A percentile compares a stretch with the other conserved stretches of the same genome.
These are phyloP conservation scores for Tamias sibiricus DNA, from an alignment of 2,113 vertebrate species.

Conservation along the genomic window DNA sequence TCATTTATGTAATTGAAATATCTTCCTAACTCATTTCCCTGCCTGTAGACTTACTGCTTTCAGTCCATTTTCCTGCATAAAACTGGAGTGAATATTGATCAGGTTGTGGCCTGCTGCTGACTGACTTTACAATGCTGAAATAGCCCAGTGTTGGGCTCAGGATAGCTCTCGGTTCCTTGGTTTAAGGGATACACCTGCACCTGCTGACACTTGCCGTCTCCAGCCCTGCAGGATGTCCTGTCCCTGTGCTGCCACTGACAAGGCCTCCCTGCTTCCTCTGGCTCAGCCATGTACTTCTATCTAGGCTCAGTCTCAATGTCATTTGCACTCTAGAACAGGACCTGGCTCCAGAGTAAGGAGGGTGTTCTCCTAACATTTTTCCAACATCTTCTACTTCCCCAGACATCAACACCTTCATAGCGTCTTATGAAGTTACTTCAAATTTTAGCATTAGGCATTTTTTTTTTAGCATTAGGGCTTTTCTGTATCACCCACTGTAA, in stretches of 20 bases:
- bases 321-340: not conserved
- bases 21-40: not conserved
- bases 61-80: not conserved
- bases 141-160: accelerated
- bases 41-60: accelerated
- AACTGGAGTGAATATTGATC: not conserved
- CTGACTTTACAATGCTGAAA: not conserved
- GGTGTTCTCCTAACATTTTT: not conserved
- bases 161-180: not conserved
- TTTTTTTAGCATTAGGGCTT: not conserved
- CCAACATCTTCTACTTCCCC: accelerated
- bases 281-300: too few species aligned
- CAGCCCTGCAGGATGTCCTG: accelerated
- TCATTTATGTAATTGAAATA: not conserved
- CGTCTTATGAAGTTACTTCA: not conserved
- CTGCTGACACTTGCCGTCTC: accelerated
- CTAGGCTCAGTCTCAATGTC: accelerated
- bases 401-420: not conserved
- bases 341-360: too few species aligned
- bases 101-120: not conserved
- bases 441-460: not conserved
- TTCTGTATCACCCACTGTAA: not conserved
- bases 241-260: accelerated
- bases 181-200: not conserved
- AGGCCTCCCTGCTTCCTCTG: not conserved